phyloP scores from a whole-genome alignment of 2,888 invertebrate species.

The Rhagophthalmus giganteus region DNA sequence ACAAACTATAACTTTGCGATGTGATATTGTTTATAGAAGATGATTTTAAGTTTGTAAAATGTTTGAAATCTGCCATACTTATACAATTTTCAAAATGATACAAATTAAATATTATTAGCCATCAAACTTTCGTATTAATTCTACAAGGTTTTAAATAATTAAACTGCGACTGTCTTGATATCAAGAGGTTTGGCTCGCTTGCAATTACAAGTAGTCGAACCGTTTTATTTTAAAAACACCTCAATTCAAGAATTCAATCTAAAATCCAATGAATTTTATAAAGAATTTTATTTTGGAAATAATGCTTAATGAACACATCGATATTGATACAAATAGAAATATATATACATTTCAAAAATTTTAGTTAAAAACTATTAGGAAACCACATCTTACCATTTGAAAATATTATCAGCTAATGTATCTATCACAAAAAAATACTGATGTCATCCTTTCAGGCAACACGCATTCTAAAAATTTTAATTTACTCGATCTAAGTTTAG shows the following conservation, averaged over 20 bases:
- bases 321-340: constrained; percentile 12
- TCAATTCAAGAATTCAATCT: no score
- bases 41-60: no score
- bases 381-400: constrained; percentile 7
- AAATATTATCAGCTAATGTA: constrained; percentile 13
- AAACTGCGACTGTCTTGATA: neutral
- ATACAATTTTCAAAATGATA: no score
- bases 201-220: no score
- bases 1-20: no score
- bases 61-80: no score
- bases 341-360: neutral
- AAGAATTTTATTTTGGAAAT: constrained; percentile 18
- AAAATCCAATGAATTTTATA: neutral
- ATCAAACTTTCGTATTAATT: no score
- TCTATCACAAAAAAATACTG: constrained; percentile 29
- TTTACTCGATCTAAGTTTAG: constrained; percentile 6
- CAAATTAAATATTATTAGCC: no score
- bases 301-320: constrained; percentile 21
- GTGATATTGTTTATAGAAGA: no score
- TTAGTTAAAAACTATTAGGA: constrained; percentile 9
- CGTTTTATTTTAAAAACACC: no score
- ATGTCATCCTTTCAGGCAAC: constrained; percentile 9
- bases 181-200: no score
- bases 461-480: constrained; percentile 2
- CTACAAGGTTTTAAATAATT: neutral